These are phyloP conservation scores for Rhagophthalmus giganteus DNA, from an alignment of 2,888 invertebrate genomes.

Conservation along the genomic window DNA sequence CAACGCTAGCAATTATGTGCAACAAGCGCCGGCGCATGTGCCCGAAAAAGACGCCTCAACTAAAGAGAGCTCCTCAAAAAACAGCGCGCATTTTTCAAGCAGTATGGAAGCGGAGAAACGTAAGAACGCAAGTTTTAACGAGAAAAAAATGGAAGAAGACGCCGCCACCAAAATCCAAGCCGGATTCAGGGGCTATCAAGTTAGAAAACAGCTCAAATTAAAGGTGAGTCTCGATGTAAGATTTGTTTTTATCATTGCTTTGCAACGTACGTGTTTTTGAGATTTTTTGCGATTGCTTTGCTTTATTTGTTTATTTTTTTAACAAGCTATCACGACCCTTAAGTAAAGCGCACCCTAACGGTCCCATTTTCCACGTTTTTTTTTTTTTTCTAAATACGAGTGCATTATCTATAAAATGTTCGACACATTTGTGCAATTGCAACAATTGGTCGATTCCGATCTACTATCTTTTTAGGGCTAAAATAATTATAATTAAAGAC, in stretches of 20 bases:
- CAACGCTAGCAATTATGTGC: slow-evolving; percentile 16
- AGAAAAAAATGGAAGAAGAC: slow-evolving; percentile 47
- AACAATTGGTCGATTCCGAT: too few relatives aligned
- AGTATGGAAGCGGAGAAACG: slow-evolving; percentile 42
- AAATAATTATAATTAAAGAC: too few relatives aligned
- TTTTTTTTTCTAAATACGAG: too few relatives aligned
- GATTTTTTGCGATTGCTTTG: neutral
- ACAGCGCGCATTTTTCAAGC: slow-evolving; percentile 22
- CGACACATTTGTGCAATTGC: too few relatives aligned
- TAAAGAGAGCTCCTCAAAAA: slow-evolving; percentile 41
- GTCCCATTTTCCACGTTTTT: too few relatives aligned
- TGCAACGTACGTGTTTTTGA: too few relatives aligned
- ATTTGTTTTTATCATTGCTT: slow-evolving; percentile 5
- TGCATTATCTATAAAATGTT: too few relatives aligned
- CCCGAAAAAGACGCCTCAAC: slow-evolving; percentile 45
- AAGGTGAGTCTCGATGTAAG: slow-evolving; percentile 44
- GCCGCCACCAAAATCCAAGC: slow-evolving; percentile 73
- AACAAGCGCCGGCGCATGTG: slow-evolving; percentile 42
- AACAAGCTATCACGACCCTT: too few relatives aligned
- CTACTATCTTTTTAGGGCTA: too few relatives aligned
- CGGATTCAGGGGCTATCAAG: slow-evolving; percentile 69
- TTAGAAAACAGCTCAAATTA: slow-evolving; percentile 54
- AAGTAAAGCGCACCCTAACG: too few relatives aligned
- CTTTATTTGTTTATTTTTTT: neutral
- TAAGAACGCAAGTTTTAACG: slow-evolving; percentile 40